Conservation (phyloP, 2,888 invertebrate genomes). For the Polia nebulosa region DNA sequence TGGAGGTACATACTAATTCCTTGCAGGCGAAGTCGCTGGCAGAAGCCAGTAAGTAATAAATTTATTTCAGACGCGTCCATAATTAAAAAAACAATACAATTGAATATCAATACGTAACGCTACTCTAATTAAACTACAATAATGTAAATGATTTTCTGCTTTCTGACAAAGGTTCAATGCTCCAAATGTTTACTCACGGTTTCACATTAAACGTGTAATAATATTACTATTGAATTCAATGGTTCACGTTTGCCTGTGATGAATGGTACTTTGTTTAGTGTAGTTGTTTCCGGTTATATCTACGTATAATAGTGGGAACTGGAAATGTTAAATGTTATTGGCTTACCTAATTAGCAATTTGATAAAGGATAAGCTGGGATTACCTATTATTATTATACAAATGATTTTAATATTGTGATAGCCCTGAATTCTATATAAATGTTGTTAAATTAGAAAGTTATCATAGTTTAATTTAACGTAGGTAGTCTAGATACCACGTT, state of each 20-base stretch:
- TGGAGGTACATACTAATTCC: no score
- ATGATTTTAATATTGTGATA: background rate
- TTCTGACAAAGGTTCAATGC: constrained; percentile 44
- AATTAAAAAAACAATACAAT: no score
- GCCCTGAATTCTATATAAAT: background rate
- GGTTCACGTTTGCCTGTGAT: constrained; percentile 9
- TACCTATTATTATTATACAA: background rate
- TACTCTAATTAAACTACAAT: constrained; percentile 73
- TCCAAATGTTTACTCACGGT: constrained; percentile 25
- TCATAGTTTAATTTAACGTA: background rate
- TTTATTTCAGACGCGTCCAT: no score
- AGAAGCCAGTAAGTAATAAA: no score
- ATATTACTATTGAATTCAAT: constrained; percentile 32
- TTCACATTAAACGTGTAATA: constrained; percentile 8
- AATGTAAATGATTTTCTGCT: constrained; percentile 70
- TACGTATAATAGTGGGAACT: background rate
- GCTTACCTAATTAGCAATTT: background rate
- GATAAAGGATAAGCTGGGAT: background rate
- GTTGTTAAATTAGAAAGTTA: background rate
- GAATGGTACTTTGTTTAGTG: background rate
- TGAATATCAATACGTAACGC: constrained; percentile 79
- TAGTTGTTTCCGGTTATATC: constrained; percentile 1
- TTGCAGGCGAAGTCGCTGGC: no score
- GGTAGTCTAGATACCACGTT: background rate
- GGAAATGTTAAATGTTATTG: background rate